phyloP scores from a whole-genome alignment of 2,113 vertebrate species.

The Indri indri region DNA sequence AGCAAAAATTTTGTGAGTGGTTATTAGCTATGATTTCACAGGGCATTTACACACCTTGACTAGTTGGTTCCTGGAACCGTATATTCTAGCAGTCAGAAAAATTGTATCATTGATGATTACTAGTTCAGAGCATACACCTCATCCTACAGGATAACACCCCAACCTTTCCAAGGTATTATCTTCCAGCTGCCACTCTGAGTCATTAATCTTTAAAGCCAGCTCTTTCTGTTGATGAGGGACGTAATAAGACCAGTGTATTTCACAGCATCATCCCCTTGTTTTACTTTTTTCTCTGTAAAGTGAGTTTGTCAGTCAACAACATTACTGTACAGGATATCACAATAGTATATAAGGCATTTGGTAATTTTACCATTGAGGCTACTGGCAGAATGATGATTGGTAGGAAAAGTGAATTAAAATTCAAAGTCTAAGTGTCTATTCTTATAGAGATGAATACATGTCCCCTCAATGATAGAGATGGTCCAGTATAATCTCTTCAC shows the following conservation, averaged over 20 bases:
- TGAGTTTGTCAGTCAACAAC: neutral
- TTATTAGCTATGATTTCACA: neutral
- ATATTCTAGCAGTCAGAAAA: neutral
- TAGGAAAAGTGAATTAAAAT: neutral
- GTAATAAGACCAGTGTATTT: neutral
- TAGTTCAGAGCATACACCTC: neutral
- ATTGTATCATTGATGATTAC: neutral
- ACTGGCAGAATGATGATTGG: neutral
- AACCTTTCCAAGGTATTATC: neutral
- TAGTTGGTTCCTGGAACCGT: neutral
- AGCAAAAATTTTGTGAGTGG: neutral
- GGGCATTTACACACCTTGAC: neutral
- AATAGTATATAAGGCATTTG: neutral
- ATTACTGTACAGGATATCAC: neutral
- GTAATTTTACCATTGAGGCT: neutral
- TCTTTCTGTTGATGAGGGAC: neutral
- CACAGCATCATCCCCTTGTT: neutral
- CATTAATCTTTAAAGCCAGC: neutral
- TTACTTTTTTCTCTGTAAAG: neutral
- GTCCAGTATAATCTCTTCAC: neutral
- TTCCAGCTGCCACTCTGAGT: neutral
- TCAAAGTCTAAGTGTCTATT: neutral
- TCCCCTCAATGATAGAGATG: neutral
- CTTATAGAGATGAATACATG: neutral
- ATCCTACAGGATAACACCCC: neutral